Evolutionary conservation across 2,888 invertebrate genomes (phyloP), one percentile per base, ranked within the genome.

Genomic region (Amphiduros pacificus): DNA sequence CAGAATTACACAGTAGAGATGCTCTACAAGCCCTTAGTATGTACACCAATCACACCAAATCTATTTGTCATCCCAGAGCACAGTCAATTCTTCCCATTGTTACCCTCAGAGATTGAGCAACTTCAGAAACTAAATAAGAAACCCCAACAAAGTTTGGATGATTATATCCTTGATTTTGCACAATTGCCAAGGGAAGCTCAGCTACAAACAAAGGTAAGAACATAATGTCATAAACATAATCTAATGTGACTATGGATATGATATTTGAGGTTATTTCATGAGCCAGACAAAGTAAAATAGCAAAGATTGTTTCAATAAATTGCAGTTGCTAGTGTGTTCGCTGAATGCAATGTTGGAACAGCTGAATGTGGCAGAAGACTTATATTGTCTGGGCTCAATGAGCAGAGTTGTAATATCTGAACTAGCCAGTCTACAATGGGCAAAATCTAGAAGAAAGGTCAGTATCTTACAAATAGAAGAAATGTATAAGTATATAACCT

Each of bases 61-160:
- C 74, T 89, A 22, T 89, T 90, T 72, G 82, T 89, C 1, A 87
- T 87, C 14, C 90, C 90, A 28, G 85, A 87, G 1, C 88, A 87
- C 73, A 81, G 83, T 41, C 77, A 84, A 53, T 70, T 89, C 27
- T 88, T 87, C 76, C 89, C 89, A 6, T 78, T 84, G 27, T 84
- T 86, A 28, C 65, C 72, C 6, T 69, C 75, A 17, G 77, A 79
- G 68, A 82, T 85, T 22, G 36, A 63, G 20, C 52, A 57, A 1
- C 41, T 69, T 14, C 44, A 40, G 27, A 59, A 59, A 26, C 51
- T 59, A 3, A 52, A 59, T 41, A 27, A 36, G 53, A 44, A 41
- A n/a, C n/a, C n/a, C n/a, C 49, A 5, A 36, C 9, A 14, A 14
- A 17, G 9, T 36, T 36, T 36, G 36, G 11, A 36, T 36, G 36